Conservation (phyloP, 2,113 vertebrate genomes). For the Gorsachius goisagi region DNA sequence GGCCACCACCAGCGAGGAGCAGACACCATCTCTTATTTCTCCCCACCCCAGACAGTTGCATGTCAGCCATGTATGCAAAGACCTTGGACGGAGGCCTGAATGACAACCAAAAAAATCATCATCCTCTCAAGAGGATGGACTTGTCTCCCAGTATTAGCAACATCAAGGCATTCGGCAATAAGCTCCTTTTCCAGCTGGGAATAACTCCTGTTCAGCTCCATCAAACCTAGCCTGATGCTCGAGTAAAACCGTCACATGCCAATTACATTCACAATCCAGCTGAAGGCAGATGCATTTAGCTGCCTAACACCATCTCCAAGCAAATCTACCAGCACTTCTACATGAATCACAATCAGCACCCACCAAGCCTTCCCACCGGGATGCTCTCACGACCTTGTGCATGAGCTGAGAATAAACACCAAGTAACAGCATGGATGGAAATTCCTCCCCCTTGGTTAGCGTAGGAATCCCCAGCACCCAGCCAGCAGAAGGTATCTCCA, state of each 20-base stretch:
- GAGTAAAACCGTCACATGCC: background rate
- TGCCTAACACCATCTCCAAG: background rate
- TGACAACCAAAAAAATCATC: background rate
- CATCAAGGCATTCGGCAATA: background rate
- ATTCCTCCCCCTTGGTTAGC: background rate
- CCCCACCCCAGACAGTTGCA: fast-evolving
- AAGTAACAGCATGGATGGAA: background rate
- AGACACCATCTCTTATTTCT: background rate
- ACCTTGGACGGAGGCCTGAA: background rate
- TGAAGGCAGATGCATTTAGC: background rate
- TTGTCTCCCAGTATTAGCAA: background rate
- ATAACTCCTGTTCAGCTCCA: background rate
- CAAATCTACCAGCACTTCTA: background rate
- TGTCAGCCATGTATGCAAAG: background rate
- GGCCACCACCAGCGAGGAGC: background rate
- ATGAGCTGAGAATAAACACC: background rate
- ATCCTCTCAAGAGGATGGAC: background rate
- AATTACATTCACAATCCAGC: background rate
- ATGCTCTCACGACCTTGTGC: background rate
- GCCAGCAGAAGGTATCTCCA: background rate
- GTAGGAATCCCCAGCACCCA: background rate
- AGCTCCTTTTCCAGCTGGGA: background rate
- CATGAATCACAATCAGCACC: background rate
- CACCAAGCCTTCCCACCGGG: background rate
- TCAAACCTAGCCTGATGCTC: fast-evolving